phyloP scores from a whole-genome alignment of 2,888 invertebrate species.

The Leptothorax acervorum region DNA sequence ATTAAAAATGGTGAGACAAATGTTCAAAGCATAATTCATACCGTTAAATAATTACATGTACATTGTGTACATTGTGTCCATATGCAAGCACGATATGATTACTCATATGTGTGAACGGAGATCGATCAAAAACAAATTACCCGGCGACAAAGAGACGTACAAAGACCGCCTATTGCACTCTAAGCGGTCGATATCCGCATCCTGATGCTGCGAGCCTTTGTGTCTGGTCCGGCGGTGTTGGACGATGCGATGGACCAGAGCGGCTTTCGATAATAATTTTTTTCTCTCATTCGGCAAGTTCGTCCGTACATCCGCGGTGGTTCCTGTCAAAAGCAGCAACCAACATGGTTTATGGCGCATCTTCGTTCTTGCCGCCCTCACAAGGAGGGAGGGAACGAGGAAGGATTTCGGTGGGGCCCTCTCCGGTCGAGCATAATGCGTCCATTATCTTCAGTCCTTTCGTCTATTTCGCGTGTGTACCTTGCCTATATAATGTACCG shows the following conservation, averaged over 20 bases:
- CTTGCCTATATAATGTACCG: constrained; percentile 65
- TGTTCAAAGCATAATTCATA: constrained; percentile 14
- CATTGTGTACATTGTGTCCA: neutral
- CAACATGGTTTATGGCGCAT: constrained; percentile 79
- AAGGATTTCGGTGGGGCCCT: constrained; percentile 70
- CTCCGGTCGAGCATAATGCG: constrained; percentile 77
- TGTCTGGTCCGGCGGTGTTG: constrained; percentile 31
- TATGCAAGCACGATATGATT: neutral
- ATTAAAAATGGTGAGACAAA: neutral
- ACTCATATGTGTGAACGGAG: constrained; percentile 12
- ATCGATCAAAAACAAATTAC: constrained; percentile 44
- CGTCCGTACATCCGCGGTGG: constrained; percentile 57
- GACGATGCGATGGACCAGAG: constrained; percentile 40
- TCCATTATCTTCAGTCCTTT: constrained; percentile 81
- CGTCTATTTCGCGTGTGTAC: constrained; percentile 67
- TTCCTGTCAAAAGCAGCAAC: constrained; percentile 79
- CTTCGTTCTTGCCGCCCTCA: constrained; percentile 69
- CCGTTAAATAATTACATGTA: constrained; percentile 17
- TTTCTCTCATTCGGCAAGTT: constrained; percentile 64
- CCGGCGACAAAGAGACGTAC: constrained; percentile 32
- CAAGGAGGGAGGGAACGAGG: constrained; percentile 69
- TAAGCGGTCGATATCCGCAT: constrained; percentile 44
- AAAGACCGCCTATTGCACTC: constrained; percentile 28
- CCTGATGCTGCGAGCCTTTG: constrained; percentile 34
- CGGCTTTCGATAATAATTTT: constrained; percentile 70